phyloP scores from a whole-genome alignment of 2,888 invertebrate genomes.

The Seira ritae region DNA sequence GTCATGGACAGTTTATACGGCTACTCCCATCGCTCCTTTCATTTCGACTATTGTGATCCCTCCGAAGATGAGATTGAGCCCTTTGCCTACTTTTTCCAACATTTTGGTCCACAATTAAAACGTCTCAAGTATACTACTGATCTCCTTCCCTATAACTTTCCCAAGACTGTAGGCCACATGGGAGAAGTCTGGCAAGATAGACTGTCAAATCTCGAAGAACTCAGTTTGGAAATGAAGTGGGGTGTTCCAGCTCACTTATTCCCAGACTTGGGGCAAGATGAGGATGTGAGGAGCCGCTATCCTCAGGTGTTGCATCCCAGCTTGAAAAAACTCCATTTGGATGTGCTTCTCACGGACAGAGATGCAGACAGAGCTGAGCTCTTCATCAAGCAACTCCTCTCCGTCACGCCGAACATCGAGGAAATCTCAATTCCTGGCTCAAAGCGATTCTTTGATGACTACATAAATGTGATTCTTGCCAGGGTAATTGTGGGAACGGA shows the following conservation, averaged over 20 bases:
- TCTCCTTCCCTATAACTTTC: conserved; percentile 63
- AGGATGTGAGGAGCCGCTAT: background rate
- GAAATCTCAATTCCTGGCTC: conserved; percentile 63
- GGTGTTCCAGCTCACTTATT: conserved; percentile 56
- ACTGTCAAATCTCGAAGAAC: conserved; percentile 50
- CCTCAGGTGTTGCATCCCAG: conserved; percentile 37
- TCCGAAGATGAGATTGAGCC: conserved; percentile 27
- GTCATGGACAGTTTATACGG: conserved; percentile 21
- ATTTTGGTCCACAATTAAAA: conserved; percentile 49
- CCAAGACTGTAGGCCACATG: conserved; percentile 55
- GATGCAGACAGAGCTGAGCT: conserved; percentile 57
- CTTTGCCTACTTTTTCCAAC: conserved; percentile 54
- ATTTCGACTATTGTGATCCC: conserved; percentile 55
- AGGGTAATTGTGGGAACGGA: conserved; percentile 48
- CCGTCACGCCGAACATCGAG: conserved; percentile 54
- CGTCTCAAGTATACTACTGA: conserved; percentile 63
- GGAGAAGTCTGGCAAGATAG: conserved; percentile 60
- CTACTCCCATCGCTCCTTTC: conserved; percentile 59
- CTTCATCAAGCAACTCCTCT: conserved; percentile 48
- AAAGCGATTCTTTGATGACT: conserved; percentile 65
- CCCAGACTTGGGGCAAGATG: background rate
- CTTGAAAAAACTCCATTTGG: conserved; percentile 48
- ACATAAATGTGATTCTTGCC: conserved; percentile 61
- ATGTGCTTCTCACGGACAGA: conserved; percentile 57
- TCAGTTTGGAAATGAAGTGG: conserved; percentile 63